phyloP scores from a whole-genome alignment of 2,888 invertebrate species.

The Synanthedon tipuliformis region DNA sequence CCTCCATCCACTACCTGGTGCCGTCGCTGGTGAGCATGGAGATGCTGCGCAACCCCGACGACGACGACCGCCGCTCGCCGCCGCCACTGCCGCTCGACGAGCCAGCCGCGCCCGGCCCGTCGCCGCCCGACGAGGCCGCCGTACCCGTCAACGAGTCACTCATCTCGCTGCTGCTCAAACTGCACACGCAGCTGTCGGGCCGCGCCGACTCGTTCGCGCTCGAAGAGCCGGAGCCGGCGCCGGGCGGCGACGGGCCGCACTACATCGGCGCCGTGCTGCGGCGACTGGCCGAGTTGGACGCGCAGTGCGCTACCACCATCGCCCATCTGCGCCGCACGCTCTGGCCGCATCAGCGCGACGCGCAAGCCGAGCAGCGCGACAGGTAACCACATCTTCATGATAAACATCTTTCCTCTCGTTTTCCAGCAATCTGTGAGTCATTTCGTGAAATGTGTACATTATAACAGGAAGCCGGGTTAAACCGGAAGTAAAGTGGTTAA shows the following conservation, averaged over 20 bases:
- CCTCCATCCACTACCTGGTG: conserved; percentile 1
- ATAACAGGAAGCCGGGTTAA: no score
- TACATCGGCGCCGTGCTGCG: conserved; percentile 86
- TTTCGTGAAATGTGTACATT: no score
- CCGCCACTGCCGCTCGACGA: conserved; percentile 18
- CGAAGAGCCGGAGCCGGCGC: conserved; percentile 55
- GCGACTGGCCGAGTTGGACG: conserved; percentile 78
- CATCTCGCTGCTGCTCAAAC: conserved; percentile 86
- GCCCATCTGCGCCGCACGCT: conserved; percentile 77
- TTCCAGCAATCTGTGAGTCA: no score
- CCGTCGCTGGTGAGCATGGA: conserved; percentile 6
- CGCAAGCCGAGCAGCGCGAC: conserved; percentile 79
- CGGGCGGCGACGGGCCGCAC: conserved; percentile 85
- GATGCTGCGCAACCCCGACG: conserved; percentile 6
- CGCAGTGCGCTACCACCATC: conserved; percentile 76
- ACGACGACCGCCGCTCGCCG: conserved; percentile 17
- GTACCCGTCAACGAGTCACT: conserved; percentile 87
- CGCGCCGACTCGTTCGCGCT: conserved; percentile 82
- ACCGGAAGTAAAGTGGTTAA: no score
- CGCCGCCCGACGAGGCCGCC: conserved; percentile 47
- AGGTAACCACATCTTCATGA: conserved; percentile 26
- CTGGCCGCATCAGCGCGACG: conserved; percentile 86
- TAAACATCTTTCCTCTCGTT: no score
- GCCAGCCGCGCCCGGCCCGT: conserved; percentile 6
- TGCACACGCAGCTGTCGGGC: conserved; percentile 91